Percentiles rank a stretch among this genome's conserved stretches.
Evolutionary conservation across 2,113 vertebrate genomes (phyloP).

Genomic region (Ammodramus savannarum): DNA sequence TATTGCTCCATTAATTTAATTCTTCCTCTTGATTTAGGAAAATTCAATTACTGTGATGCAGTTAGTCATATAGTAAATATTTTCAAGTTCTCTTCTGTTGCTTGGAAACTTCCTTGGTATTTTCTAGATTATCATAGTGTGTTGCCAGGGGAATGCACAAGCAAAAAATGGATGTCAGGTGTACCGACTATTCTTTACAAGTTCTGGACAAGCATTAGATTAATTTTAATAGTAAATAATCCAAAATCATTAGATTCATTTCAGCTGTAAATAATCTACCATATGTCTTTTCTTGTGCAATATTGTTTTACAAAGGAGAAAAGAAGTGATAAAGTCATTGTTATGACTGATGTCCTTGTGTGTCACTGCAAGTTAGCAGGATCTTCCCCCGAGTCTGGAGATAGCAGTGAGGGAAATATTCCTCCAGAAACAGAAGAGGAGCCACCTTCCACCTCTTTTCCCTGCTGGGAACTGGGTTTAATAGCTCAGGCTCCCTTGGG

Average conservation of each 20-base stretch:
- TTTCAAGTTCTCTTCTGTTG: constrained; percentile 32
- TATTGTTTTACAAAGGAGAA: neutral
- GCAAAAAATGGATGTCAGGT: neutral
- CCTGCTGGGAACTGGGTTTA: neutral
- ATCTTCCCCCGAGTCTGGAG: neutral
- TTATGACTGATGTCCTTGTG: neutral
- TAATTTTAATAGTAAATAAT: neutral
- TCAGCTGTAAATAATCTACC: neutral
- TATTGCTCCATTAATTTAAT: constrained; percentile 63
- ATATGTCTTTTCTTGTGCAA: neutral
- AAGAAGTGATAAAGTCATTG: neutral
- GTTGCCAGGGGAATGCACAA: neutral
- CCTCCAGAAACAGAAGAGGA: neutral
- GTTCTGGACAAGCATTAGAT: neutral
- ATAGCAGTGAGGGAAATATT: neutral
- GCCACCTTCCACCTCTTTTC: neutral
- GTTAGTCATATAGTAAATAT: constrained; percentile 37
- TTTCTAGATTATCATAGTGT: constrained; percentile 35
- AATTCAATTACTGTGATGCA: constrained; percentile 53
- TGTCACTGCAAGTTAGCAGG: neutral
- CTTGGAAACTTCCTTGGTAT: constrained; percentile 36
- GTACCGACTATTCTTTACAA: neutral
- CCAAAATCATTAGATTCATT: neutral
- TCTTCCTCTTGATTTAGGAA: constrained; percentile 42
- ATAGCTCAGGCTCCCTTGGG: neutral